Conservation (phyloP, 2,113 vertebrate species). For the Urocitellus parryii region DNA sequence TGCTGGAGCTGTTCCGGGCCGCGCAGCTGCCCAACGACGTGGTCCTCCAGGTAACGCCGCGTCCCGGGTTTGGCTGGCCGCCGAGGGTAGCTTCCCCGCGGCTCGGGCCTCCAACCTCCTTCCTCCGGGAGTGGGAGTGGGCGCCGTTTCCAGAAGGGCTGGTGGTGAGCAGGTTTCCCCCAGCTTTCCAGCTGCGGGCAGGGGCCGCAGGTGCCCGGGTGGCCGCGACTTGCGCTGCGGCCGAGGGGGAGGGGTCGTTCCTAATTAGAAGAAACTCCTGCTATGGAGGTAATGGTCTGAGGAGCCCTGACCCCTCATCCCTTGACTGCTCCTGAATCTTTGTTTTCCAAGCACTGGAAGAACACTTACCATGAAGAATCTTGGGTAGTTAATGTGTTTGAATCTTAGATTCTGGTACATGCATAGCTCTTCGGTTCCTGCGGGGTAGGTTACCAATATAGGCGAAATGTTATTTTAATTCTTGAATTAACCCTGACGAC, state of each 20-base stretch:
- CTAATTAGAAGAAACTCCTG: neutral
- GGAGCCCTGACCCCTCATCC: neutral
- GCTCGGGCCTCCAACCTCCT: neutral
- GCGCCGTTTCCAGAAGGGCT: neutral
- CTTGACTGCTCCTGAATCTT: neutral
- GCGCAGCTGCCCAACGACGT: slow-evolving; percentile 97
- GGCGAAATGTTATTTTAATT: neutral
- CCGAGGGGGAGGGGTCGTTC: neutral
- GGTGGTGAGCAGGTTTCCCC: neutral
- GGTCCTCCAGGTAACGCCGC: slow-evolving; percentile 92
- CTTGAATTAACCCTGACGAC: neutral
- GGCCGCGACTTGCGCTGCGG: neutral
- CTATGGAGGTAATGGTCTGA: neutral
- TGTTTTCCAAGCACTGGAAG: neutral
- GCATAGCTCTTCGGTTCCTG: neutral
- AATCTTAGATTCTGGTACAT: neutral
- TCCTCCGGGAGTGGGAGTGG: neutral
- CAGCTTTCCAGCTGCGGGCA: neutral
- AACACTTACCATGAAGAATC: slow-evolving; percentile 10
- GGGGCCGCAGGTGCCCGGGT: slow-evolving; percentile 74
- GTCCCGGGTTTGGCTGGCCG: neutral
- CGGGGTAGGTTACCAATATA: neutral
- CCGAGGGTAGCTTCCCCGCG: neutral
- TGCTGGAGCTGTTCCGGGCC: slow-evolving; percentile 97
- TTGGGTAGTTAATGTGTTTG: neutral